Percentiles rank a stretch among this genome's conserved stretches.
Conservation (phyloP, 2,113 vertebrate species). For the Pavo muticus region DNA sequence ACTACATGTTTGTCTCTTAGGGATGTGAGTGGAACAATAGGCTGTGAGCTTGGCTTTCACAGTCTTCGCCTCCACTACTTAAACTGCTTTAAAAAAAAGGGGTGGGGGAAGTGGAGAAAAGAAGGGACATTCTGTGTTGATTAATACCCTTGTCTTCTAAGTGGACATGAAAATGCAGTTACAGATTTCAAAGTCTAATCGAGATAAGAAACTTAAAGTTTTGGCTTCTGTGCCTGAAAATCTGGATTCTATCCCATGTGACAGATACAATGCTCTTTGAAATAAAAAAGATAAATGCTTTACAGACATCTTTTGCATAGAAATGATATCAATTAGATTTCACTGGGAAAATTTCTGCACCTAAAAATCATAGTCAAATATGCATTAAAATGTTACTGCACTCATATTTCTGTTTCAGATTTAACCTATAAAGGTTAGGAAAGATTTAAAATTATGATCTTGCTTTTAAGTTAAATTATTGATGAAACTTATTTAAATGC, state of each 20-base stretch:
- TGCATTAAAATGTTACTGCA: constrained; percentile 66
- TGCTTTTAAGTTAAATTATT: constrained; percentile 71
- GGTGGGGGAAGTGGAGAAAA: background rate
- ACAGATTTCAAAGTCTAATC: background rate
- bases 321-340: constrained; percentile 72
- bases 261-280: constrained; percentile 54
- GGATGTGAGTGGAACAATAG: background rate
- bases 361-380: constrained; percentile 69
- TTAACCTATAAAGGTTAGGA: constrained; percentile 66
- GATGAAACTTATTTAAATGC: constrained; percentile 73
- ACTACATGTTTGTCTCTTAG: background rate
- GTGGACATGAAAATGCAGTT: background rate
- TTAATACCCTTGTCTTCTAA: background rate
- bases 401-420: constrained; percentile 65
- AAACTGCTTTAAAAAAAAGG: background rate
- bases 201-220: constrained; percentile 27
- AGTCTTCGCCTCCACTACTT: background rate
- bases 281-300: constrained; percentile 67
- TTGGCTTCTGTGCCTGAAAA: constrained; percentile 26
- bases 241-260: constrained; percentile 32
- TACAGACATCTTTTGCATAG: constrained; percentile 70
- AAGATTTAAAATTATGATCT: constrained; percentile 68
- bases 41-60: background rate
- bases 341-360: constrained; percentile 70
- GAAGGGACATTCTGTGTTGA: background rate